Conservation (phyloP, 2,113 vertebrate genomes). For the Plecotus auritus region DNA sequence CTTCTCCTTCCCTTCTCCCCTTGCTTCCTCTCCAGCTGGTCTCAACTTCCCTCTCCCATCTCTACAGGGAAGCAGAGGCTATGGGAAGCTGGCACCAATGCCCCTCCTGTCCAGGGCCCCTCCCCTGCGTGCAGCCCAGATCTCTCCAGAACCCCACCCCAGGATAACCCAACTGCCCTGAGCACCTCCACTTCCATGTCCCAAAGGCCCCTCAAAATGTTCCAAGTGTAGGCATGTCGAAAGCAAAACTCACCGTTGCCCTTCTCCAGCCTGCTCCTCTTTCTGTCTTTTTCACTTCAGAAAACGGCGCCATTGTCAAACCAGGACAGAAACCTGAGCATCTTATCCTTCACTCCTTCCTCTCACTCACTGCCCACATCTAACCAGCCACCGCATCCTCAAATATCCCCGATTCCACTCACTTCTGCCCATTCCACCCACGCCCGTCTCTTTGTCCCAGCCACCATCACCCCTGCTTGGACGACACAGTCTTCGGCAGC, state of each 20-base stretch:
- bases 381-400: background rate
- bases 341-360: background rate
- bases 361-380: background rate
- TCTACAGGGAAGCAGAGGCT: background rate
- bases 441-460: background rate
- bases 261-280: background rate
- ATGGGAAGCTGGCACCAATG: background rate
- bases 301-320: background rate
- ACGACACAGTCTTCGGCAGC: background rate
- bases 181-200: background rate
- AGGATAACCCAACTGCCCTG: background rate
- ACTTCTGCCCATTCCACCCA: background rate
- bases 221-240: background rate
- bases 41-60: background rate
- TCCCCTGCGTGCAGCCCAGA: background rate
- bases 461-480: no score
- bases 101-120: background rate
- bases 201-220: background rate
- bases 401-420: background rate
- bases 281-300: background rate
- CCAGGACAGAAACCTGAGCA: background rate
- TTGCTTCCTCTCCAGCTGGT: constrained; percentile 8
- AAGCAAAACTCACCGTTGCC: background rate
- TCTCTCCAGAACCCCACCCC: background rate
- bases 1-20: constrained; percentile 48